phyloP scores from a whole-genome alignment of 2,113 vertebrate genomes.

The Propithecus coquereli region DNA sequence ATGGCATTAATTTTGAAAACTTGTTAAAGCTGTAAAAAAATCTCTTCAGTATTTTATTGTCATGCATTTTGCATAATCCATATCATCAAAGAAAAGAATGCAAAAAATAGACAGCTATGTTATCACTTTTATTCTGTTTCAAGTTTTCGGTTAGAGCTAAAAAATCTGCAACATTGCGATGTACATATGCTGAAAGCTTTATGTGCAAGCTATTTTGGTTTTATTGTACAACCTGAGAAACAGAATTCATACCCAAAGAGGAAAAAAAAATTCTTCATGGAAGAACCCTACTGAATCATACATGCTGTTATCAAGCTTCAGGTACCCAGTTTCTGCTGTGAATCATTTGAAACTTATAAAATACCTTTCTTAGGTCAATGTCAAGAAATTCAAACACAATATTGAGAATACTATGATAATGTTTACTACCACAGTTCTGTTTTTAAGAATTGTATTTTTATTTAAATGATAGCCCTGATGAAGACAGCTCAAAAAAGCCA shows the following conservation, averaged over 20 bases:
- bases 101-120: background rate
- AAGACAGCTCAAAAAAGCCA: background rate
- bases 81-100: background rate
- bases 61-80: background rate
- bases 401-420: background rate
- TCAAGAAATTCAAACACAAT: slow-evolving; percentile 22
- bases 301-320: background rate
- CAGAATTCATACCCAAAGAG: background rate
- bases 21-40: background rate
- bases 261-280: background rate
- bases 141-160: background rate
- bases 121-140: background rate
- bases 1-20: background rate
- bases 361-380: background rate
- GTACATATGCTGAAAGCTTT: background rate
- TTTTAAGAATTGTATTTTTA: background rate
- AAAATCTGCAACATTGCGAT: background rate
- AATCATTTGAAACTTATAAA: slow-evolving; percentile 1
- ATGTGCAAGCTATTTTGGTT: background rate
- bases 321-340: background rate
- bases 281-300: background rate
- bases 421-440: background rate
- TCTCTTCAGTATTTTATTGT: background rate
- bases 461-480: background rate
- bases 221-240: background rate